phyloP scores from a whole-genome alignment of 2,797 vertebrate species.

The Hippopotamyrus pictus region DNA sequence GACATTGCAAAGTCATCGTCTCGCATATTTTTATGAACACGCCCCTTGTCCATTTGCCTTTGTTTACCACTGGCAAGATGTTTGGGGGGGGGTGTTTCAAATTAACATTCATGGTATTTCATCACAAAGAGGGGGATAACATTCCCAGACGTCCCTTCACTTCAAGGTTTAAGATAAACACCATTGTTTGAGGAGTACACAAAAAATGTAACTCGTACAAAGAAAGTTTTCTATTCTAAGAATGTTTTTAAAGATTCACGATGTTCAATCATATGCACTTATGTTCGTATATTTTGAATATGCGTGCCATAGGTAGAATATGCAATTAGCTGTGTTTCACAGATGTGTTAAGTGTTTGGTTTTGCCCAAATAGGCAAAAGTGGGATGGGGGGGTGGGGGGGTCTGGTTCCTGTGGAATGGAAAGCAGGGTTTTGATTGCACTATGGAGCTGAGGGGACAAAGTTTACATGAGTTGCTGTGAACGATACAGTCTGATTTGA shows the following conservation, averaged over 20 bases:
- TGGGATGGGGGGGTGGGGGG: not conserved
- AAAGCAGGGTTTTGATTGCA: slow-evolving; percentile 14
- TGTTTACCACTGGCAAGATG: not conserved
- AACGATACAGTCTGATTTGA: not conserved
- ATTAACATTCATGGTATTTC: not conserved
- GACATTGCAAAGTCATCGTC: not conserved
- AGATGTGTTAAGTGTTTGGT: not conserved
- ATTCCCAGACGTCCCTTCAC: not conserved
- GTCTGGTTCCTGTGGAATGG: not conserved
- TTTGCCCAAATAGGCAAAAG: not conserved
- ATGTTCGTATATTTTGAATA: not conserved
- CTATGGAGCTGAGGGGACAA: slow-evolving; percentile 1
- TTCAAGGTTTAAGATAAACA: slow-evolving; percentile 2
- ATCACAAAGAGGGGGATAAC: not conserved
- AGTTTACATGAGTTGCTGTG: slow-evolving; percentile 9
- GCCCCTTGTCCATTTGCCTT: not conserved
- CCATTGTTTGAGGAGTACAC: not conserved
- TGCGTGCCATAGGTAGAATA: not conserved
- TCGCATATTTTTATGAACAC: not conserved
- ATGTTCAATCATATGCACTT: slow-evolving; percentile 1
- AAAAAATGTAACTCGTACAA: not conserved
- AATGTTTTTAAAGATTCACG: not conserved
- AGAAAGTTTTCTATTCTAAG: not conserved
- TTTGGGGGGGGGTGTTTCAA: not conserved
- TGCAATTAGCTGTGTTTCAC: not conserved